phyloP scores from a whole-genome alignment of 2,888 invertebrate genomes.

The Acanthosepion esculentum region DNA sequence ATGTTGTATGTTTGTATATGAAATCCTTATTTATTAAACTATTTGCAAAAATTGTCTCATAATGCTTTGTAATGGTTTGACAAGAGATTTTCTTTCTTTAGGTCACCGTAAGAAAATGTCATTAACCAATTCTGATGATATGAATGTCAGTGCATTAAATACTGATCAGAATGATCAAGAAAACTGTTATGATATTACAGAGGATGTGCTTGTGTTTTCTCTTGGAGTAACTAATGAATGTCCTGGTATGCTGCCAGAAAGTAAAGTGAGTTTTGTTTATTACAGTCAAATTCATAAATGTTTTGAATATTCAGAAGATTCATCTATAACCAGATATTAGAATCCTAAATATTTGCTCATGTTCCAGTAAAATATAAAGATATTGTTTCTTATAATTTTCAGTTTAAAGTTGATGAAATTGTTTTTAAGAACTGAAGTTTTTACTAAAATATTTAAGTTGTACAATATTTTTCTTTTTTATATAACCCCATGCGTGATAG shows the following conservation, averaged over 20 bases:
- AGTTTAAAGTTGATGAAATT: too few species aligned
- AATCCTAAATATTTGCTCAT: too few species aligned
- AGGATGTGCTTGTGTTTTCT: constrained; percentile 82
- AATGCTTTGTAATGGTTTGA: neutral
- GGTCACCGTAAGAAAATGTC: constrained; percentile 54
- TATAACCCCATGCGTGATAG: too few species aligned
- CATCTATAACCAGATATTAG: too few species aligned
- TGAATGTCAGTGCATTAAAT: constrained; percentile 38
- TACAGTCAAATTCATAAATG: neutral
- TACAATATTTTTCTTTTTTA: too few species aligned
- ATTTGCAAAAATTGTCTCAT: neutral
- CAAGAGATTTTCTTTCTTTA: neutral
- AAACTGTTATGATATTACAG: constrained; percentile 51
- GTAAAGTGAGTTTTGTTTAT: constrained; percentile 77
- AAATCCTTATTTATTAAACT: neutral
- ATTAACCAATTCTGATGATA: constrained; percentile 43
- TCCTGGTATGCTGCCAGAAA: constrained; percentile 82
- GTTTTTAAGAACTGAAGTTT: too few species aligned
- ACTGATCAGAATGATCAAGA: constrained; percentile 46
- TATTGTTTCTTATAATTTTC: too few species aligned
- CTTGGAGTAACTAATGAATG: constrained; percentile 79
- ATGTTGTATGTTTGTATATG: neutral
- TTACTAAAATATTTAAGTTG: too few species aligned
- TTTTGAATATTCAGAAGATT: neutral
- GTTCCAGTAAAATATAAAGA: too few species aligned